These are phyloP conservation scores for Neocloeon triangulifer DNA, from an alignment of 1,140 invertebrate genomes.

Conservation along the genomic window DNA sequence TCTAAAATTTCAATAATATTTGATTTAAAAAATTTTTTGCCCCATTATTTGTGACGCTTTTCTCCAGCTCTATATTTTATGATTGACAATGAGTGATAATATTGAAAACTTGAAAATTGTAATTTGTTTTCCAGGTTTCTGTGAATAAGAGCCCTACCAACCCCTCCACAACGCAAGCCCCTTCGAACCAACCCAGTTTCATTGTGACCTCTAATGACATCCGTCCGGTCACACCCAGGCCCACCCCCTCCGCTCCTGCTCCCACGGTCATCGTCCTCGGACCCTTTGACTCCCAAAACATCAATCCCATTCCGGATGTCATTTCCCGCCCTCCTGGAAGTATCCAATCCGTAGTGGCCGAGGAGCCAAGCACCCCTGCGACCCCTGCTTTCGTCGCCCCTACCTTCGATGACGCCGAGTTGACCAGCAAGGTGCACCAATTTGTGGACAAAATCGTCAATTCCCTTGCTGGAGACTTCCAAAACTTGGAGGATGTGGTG, in stretches of 20 bases:
- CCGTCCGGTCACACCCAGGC: too few relatives aligned
- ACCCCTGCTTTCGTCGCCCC: slow-evolving; percentile 44
- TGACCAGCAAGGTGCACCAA: slow-evolving; percentile 53
- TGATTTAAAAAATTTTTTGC: too few relatives aligned
- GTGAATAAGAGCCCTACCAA: background rate
- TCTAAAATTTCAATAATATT: too few relatives aligned
- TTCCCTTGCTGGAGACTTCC: slow-evolving; percentile 55
- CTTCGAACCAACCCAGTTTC: background rate
- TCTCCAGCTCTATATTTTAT: too few relatives aligned
- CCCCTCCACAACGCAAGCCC: background rate
- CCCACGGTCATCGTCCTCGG: slow-evolving; percentile 49
- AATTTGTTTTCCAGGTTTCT: too few relatives aligned
- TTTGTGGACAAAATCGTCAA: slow-evolving; percentile 64
- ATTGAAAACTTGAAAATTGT: too few relatives aligned
- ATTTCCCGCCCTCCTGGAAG: slow-evolving; percentile 21
- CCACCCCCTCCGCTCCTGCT: slow-evolving; percentile 24
- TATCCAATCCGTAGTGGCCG: slow-evolving; percentile 13
- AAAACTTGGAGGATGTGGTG: slow-evolving; percentile 45
- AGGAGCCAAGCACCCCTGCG: slow-evolving; percentile 19
- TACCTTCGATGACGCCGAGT: slow-evolving; percentile 41
- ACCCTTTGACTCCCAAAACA: slow-evolving; percentile 17
- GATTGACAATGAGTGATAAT: too few relatives aligned
- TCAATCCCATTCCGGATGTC: slow-evolving; percentile 11
- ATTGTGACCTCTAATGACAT: too few relatives aligned
- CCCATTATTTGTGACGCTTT: too few relatives aligned